Evolutionary conservation across 2,888 invertebrate genomes (phyloP).

Genomic region (Rhagium mordax): DNA sequence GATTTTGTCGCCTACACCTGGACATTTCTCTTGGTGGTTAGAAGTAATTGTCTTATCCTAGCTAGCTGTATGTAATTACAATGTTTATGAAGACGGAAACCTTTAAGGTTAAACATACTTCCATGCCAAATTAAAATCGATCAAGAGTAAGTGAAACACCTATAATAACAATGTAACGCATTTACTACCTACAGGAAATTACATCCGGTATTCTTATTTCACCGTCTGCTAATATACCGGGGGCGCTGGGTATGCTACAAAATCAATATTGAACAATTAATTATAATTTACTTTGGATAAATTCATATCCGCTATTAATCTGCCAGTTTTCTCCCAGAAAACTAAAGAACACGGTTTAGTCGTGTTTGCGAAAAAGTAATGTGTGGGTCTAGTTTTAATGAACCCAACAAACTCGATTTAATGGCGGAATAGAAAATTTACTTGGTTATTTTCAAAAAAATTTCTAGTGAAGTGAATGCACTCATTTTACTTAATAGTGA

Average conservation of each 20-base stretch:
- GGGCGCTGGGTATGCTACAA: not conserved
- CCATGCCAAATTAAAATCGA: constrained; percentile 3
- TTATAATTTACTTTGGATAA: not conserved
- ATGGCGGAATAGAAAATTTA: too few relatives aligned
- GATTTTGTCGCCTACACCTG: too few relatives aligned
- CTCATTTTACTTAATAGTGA: too few relatives aligned
- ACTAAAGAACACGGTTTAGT: too few relatives aligned
- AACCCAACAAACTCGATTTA: too few relatives aligned
- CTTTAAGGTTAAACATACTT: constrained; percentile 5
- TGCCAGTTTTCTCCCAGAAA: too few relatives aligned
- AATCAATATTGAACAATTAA: not conserved
- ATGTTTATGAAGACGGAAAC: constrained; percentile 2
- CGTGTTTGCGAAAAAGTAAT: too few relatives aligned
- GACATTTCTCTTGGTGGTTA: not conserved
- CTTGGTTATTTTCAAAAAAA: too few relatives aligned
- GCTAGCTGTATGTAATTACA: not conserved
- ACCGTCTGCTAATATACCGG: not conserved
- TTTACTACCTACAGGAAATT: constrained; percentile 15
- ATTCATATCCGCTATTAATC: not conserved
- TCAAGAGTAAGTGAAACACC: constrained; percentile 5
- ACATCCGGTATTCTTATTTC: constrained; percentile 13
- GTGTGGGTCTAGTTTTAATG: too few relatives aligned
- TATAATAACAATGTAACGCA: not conserved
- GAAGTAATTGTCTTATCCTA: not conserved
- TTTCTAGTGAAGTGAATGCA: too few relatives aligned